These are phyloP conservation scores for Drosophila kanekoi DNA, from an alignment of 2,888 invertebrate genomes.

Conservation along the genomic window DNA sequence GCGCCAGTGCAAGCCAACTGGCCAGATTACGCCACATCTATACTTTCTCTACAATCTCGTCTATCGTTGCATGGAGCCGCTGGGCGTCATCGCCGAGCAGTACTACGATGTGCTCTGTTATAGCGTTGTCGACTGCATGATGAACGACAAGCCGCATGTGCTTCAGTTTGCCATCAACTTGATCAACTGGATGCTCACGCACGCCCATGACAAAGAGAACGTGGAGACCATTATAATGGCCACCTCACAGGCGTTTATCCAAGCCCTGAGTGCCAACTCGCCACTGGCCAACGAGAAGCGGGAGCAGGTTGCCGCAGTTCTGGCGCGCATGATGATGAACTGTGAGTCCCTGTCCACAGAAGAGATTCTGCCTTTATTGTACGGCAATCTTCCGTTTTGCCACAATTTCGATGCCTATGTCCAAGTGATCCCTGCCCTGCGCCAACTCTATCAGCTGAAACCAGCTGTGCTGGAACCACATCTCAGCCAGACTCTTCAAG, in stretches of 20 bases:
- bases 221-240: neutral
- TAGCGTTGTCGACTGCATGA: slow-evolving; percentile 9
- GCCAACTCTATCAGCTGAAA: neutral
- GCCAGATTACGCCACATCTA: neutral
- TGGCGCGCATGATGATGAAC: neutral
- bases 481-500: neutral
- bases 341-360: neutral
- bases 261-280: neutral
- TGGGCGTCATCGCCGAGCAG: slow-evolving; percentile 34
- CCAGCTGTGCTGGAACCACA: neutral
- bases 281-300: neutral
- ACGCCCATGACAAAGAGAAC: neutral
- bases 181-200: slow-evolving; percentile 1
- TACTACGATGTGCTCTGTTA: slow-evolving; percentile 37
- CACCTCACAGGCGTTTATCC: neutral
- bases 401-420: neutral
- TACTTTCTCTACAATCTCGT: slow-evolving; percentile 3
- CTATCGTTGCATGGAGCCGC: slow-evolving; percentile 20
- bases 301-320: neutral
- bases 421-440: neutral
- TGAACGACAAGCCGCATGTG: slow-evolving; percentile 1
- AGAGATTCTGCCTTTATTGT: neutral
- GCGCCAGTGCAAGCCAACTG: slow-evolving; percentile 7
- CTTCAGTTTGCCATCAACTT: neutral
- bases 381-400: neutral